Evolutionary conservation across 2,888 invertebrate species (phyloP).

Genomic region (Apantesis nais): DNA sequence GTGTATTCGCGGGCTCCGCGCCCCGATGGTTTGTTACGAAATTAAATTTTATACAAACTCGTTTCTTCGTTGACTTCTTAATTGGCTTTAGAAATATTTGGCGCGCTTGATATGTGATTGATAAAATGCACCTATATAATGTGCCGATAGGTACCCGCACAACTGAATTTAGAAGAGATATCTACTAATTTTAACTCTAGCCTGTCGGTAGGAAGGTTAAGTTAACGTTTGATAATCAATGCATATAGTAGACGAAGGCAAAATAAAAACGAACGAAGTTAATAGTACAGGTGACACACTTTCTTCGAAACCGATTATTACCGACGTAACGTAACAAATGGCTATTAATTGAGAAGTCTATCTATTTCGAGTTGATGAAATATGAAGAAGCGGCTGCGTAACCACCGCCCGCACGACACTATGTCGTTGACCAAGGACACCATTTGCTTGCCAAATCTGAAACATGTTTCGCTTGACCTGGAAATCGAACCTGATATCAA

Average conservation of each 20-base stretch:
- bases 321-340: conserved; percentile 23
- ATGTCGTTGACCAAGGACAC: conserved; percentile 39
- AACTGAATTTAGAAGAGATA: background rate
- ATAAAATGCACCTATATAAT: conserved; percentile 37
- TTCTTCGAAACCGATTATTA: conserved; percentile 25
- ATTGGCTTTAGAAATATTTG: conserved; percentile 60
- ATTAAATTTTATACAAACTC: conserved; percentile 54
- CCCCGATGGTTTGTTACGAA: conserved; percentile 46
- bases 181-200: background rate
- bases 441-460: conserved; percentile 44
- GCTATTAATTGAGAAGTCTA: conserved; percentile 20
- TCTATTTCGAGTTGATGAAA: conserved; percentile 34
- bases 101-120: conserved; percentile 43
- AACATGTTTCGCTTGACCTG: conserved; percentile 49
- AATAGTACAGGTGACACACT: conserved; percentile 25
- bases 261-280: conserved; percentile 10
- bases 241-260: background rate
- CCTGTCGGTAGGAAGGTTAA: background rate
- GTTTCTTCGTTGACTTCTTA: conserved; percentile 54
- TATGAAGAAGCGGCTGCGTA: conserved; percentile 36
- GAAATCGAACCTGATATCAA: conserved; percentile 33
- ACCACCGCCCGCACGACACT: conserved; percentile 24
- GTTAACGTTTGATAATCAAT: background rate
- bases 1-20: conserved; percentile 41
- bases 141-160: conserved; percentile 6